Percentiles rank a stretch among this genome's conserved stretches.
phyloP scores from a whole-genome alignment of 2,797 vertebrate species.

The Hemibagrus guttatus region DNA sequence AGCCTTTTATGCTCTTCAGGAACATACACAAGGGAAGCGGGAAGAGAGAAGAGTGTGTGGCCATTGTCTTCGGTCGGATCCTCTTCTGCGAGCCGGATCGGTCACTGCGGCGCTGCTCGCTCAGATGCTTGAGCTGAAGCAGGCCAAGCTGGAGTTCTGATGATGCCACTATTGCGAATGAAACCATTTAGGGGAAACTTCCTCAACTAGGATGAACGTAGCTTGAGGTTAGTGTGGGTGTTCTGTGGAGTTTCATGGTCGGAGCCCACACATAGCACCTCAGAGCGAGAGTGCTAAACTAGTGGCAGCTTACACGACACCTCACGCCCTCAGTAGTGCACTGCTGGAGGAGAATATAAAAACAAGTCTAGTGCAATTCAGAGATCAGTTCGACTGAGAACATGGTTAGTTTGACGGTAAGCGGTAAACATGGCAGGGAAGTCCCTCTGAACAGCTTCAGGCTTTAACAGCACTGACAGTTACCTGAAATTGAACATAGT shows the following conservation, averaged over 20 bases:
- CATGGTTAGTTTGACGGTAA: not conserved
- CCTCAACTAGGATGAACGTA: constrained; percentile 11
- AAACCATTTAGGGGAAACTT: constrained; percentile 51
- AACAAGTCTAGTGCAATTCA: not conserved
- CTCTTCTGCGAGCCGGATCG: constrained; percentile 34
- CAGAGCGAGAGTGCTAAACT: constrained; percentile 16
- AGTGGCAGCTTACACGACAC: not conserved
- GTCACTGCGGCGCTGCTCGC: constrained; percentile 16
- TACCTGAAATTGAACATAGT: not conserved
- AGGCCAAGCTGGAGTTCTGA: constrained; percentile 5
- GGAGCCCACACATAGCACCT: constrained; percentile 16
- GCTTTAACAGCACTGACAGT: not conserved
- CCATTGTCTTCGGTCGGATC: constrained; percentile 29
- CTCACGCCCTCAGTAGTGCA: not conserved
- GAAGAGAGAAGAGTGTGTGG: constrained; percentile 1
- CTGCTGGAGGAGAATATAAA: not conserved
- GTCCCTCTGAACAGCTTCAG: not conserved
- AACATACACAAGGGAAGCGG: constrained; percentile 5
- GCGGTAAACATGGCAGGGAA: not conserved
- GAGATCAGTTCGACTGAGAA: not conserved
- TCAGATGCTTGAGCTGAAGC: constrained; percentile 13
- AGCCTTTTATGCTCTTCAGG: constrained; percentile 23
- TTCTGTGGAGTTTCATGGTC: constrained; percentile 45
- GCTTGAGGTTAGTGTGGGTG: constrained; percentile 27
- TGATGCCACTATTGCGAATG: constrained; percentile 24